Conservation (phyloP, 2,113 vertebrate species). For the Cyanoderma ruficeps region DNA sequence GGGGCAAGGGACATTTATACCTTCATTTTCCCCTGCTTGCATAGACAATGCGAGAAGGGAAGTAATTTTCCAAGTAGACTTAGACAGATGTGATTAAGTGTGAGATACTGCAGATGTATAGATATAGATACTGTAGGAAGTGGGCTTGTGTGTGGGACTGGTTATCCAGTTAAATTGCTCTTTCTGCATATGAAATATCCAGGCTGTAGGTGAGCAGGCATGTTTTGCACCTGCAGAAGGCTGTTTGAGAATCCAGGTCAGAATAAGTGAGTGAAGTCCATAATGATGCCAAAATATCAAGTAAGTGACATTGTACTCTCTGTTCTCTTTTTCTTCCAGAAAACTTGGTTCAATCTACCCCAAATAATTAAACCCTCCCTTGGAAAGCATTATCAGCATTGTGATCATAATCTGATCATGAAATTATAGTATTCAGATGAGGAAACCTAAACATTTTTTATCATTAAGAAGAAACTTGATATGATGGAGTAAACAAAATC, state of each 20-base stretch:
- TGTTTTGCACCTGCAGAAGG: neutral
- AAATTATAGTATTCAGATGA: neutral
- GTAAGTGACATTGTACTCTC: neutral
- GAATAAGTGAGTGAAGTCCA: neutral
- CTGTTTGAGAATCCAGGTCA: neutral
- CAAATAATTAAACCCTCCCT: neutral
- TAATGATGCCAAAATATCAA: neutral
- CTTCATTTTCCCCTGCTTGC: neutral
- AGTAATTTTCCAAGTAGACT: neutral
- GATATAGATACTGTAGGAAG: too few relatives aligned
- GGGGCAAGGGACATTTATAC: neutral
- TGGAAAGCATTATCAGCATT: neutral
- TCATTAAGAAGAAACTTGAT: neutral
- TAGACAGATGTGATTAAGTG: neutral
- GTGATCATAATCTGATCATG: neutral
- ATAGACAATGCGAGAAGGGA: fast-evolving
- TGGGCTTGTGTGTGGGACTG: neutral
- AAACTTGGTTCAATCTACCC: neutral
- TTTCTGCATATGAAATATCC: neutral
- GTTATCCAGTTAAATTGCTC: neutral
- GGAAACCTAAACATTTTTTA: neutral
- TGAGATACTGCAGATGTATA: neutral
- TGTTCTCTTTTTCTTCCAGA: neutral
- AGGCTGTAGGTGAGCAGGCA: neutral
- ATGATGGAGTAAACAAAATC: constrained; percentile 10